Evolutionary conservation across 2,888 invertebrate genomes (phyloP).

Genomic region (Tipula confusa): DNA sequence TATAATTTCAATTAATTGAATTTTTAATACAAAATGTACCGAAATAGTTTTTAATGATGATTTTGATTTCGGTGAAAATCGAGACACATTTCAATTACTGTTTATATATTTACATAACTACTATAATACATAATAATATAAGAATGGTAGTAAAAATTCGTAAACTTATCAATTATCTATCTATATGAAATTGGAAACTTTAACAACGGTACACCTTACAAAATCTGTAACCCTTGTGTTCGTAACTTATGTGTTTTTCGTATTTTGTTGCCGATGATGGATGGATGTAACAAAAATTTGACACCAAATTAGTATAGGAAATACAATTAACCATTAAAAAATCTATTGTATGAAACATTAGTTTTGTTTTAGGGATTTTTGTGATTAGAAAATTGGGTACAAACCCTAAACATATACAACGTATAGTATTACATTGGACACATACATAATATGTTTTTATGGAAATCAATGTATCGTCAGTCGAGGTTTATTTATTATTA

Average conservation of each 20-base stretch:
- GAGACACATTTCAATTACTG: not conserved
- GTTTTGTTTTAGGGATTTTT: not conserved
- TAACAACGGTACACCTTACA: slow-evolving; percentile 15
- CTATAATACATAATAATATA: too few relatives aligned
- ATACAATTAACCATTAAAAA: not conserved
- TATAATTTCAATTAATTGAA: not conserved
- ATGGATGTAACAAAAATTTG: not conserved
- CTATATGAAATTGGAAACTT: not conserved
- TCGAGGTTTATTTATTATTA: too few relatives aligned
- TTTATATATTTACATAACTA: too few relatives aligned
- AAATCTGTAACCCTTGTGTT: not conserved
- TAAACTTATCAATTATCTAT: too few relatives aligned
- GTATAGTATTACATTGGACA: not conserved
- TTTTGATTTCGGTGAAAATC: not conserved
- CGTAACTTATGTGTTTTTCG: not conserved
- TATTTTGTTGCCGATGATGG: not conserved
- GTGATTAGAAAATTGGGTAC: not conserved
- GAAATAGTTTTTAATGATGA: not conserved
- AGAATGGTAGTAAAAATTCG: too few relatives aligned
- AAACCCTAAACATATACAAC: not conserved
- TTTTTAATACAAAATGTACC: not conserved
- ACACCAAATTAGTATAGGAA: not conserved
- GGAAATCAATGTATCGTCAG: too few relatives aligned
- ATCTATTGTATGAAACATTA: not conserved
- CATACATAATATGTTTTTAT: too few relatives aligned